Evolutionary conservation across 2,797 vertebrate species (phyloP), one percentile per base, ranked within the genome.

Genomic region (Furcifer pardalis): DNA sequence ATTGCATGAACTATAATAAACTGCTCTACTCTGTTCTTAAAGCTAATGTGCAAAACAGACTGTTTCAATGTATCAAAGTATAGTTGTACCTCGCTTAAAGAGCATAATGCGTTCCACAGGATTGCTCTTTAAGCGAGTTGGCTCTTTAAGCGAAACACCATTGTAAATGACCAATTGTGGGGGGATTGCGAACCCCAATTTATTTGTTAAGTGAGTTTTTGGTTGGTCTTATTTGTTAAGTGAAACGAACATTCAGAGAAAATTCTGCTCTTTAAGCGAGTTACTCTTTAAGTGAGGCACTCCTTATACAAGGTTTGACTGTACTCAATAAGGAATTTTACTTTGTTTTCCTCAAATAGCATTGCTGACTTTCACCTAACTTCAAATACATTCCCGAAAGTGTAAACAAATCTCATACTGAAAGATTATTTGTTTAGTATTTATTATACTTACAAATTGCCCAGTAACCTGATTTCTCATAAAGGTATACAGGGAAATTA

Each of bases 31-130:
- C 5, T 30, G 17, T 56, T 69, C 21, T 68, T 65, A 35, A 69
- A 44, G 35, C 10, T 59, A 59, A 69, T 59, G 49, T 83, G 49
- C 35, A 69, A 83, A 83, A 23, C 25, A 77, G 63, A 83, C 15
- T 77, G 69, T 77, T 66, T 68, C 49, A 17, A 15, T 62, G 59
- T n/a, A 83, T 59, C 17, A 42, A 77, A 84, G n/a, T n/a, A n/a
- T n/a, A n/a, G n/a, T n/a, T n/a, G n/a, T n/a, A n/a, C n/a, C n/a
- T n/a, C n/a, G n/a, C n/a, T n/a, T n/a, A n/a, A n/a, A n/a, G n/a
- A n/a, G n/a, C n/a, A n/a, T n/a, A n/a, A n/a, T n/a, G n/a, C n/a
- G n/a, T n/a, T n/a, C n/a, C n/a, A n/a, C n/a, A n/a, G n/a, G n/a
- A n/a, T n/a, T n/a, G n/a, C n/a, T n/a, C n/a, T n/a, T n/a, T n/a